Conservation (phyloP, 2,113 vertebrate genomes). For the Scortum barcoo region DNA sequence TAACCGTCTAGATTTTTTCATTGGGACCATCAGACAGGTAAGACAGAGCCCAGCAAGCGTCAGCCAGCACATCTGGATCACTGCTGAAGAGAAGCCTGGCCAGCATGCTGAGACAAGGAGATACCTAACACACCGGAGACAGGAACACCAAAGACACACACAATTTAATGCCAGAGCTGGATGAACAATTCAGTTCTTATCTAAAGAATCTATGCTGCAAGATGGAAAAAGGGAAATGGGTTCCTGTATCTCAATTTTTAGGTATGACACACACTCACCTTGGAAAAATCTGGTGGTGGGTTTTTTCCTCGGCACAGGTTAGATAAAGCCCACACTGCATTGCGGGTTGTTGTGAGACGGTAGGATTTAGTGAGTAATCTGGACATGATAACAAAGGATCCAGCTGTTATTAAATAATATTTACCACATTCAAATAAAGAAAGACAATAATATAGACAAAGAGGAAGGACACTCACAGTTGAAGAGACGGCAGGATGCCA, state of each 20-base stretch:
- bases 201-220: not conserved
- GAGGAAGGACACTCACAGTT: slow-evolving; percentile 88
- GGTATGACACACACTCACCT: slow-evolving; percentile 81
- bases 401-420: not conserved
- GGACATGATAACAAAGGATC: slow-evolving; percentile 13
- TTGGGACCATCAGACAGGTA: slow-evolving; percentile 95
- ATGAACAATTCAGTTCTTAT: too few species aligned
- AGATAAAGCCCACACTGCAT: slow-evolving; percentile 94
- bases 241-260: not conserved
- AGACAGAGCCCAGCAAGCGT: slow-evolving; percentile 95
- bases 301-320: slow-evolving; percentile 96
- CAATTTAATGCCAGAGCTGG: not conserved
- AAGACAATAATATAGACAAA: too few species aligned
- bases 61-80: slow-evolving; percentile 92
- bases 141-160: not conserved
- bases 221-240: not conserved
- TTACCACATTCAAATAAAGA: not conserved
- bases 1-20: slow-evolving; percentile 95
- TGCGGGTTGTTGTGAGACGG: slow-evolving; percentile 93
- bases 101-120: slow-evolving; percentile 91
- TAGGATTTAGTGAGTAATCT: slow-evolving; percentile 92
- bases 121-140: slow-evolving; percentile 83
- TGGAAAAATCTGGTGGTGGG: slow-evolving; percentile 92
- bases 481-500: slow-evolving; percentile 91
- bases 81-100: slow-evolving; percentile 92